phyloP scores from a whole-genome alignment of 2,888 invertebrate species.

The Cyaniris semiargus region DNA sequence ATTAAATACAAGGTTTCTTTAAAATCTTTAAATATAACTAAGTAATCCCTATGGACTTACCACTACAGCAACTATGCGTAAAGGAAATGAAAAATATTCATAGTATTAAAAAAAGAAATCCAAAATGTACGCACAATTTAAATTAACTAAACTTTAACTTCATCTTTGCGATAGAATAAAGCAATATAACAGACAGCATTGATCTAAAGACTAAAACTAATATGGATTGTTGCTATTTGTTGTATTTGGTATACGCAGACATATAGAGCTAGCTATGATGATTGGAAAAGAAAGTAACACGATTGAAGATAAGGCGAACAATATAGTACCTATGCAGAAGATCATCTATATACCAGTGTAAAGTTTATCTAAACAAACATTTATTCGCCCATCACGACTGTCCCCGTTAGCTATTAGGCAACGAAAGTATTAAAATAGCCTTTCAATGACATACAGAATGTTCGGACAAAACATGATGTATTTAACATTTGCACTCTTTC shows the following conservation, averaged over 20 bases:
- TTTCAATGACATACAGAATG: constrained; percentile 34
- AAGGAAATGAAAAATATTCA: background rate
- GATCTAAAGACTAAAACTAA: background rate
- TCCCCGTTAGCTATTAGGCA: constrained; percentile 42
- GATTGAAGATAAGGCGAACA: constrained; percentile 19
- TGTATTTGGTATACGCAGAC: background rate
- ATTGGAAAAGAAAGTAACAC: constrained; percentile 12
- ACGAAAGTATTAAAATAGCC: constrained; percentile 44
- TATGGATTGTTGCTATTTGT: background rate
- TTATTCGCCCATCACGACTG: constrained; percentile 43
- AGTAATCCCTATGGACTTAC: background rate
- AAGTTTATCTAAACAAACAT: constrained; percentile 39
- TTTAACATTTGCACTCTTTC: background rate
- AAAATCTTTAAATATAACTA: background rate
- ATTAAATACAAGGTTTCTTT: constrained; percentile 22
- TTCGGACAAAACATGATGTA: background rate
- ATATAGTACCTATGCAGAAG: constrained; percentile 5
- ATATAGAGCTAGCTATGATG: background rate
- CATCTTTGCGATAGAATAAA: background rate
- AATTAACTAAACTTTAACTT: too few relatives aligned
- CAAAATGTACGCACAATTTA: background rate
- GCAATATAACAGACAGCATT: background rate
- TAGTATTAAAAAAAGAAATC: background rate
- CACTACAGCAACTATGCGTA: background rate
- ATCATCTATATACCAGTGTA: constrained; percentile 24